Conservation (phyloP, 2,113 vertebrate species). For the Ginglymostoma cirratum region DNA sequence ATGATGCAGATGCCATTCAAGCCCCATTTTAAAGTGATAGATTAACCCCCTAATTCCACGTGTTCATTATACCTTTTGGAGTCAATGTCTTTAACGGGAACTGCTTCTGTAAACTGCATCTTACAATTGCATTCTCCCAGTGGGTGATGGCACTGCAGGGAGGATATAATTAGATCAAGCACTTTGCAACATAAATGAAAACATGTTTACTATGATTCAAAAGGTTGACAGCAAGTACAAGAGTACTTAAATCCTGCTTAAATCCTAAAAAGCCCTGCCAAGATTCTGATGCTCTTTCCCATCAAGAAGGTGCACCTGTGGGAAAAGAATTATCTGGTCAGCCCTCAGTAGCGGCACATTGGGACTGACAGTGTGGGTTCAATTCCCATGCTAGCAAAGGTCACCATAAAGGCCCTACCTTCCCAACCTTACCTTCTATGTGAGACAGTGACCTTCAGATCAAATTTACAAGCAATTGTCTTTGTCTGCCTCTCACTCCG, state of each 20-base stretch:
- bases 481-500: too few species aligned
- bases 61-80: not conserved
- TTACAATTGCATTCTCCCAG: not conserved
- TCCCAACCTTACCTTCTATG: too few species aligned
- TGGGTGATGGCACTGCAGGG: not conserved
- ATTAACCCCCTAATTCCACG: not conserved
- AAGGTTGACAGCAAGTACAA: not conserved
- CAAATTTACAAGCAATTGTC: too few species aligned
- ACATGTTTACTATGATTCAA: not conserved
- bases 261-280: not conserved
- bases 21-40: not conserved
- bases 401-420: too few species aligned
- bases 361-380: too few species aligned
- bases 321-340: not conserved
- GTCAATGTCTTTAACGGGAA: not conserved
- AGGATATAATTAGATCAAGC: not conserved
- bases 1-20: not conserved
- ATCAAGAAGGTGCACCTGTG: not conserved
- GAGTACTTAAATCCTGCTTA: not conserved
- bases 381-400: too few species aligned
- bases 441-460: too few species aligned
- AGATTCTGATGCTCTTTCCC: not conserved
- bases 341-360: not conserved
- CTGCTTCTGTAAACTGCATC: not conserved
- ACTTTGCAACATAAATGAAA: not conserved